These are phyloP conservation scores for Melanerpes aurifrons DNA, from an alignment of 2,113 vertebrate genomes.

Conservation along the genomic window DNA sequence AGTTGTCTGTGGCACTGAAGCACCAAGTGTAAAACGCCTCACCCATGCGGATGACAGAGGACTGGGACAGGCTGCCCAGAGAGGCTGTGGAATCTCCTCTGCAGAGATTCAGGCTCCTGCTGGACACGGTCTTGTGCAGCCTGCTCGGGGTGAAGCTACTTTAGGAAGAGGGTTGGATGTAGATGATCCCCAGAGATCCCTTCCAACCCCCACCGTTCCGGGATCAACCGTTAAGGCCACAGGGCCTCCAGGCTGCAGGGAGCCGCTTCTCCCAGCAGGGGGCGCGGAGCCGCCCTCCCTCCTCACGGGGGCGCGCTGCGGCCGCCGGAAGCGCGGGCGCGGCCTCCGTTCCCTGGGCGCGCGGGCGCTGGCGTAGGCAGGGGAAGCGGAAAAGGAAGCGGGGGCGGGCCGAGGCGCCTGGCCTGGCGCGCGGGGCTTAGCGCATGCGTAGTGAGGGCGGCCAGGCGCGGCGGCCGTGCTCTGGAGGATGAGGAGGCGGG, in stretches of 20 bases:
- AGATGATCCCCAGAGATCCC: too few relatives aligned
- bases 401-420: neutral
- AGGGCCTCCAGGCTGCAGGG: neutral
- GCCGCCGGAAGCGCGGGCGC: neutral
- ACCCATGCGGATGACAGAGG: too few relatives aligned
- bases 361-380: neutral
- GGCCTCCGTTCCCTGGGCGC: neutral
- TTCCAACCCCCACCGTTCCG: neutral
- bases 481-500: neutral
- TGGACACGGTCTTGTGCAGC: too few relatives aligned
- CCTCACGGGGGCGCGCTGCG: neutral
- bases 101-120: too few relatives aligned
- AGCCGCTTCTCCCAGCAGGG: neutral
- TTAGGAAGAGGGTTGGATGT: too few relatives aligned
- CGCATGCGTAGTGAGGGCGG: neutral
- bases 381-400: neutral
- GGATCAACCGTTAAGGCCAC: too few relatives aligned
- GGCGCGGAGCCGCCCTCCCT: neutral
- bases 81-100: too few relatives aligned
- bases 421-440: neutral
- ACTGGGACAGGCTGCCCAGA: too few relatives aligned
- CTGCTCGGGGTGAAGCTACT: too few relatives aligned
- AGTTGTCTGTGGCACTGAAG: neutral
- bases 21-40: neutral
- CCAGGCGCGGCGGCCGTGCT: neutral